Base-by-base conservation (phyloP, 2,888 invertebrate species). In the Arctia plantaginis region DNA sequence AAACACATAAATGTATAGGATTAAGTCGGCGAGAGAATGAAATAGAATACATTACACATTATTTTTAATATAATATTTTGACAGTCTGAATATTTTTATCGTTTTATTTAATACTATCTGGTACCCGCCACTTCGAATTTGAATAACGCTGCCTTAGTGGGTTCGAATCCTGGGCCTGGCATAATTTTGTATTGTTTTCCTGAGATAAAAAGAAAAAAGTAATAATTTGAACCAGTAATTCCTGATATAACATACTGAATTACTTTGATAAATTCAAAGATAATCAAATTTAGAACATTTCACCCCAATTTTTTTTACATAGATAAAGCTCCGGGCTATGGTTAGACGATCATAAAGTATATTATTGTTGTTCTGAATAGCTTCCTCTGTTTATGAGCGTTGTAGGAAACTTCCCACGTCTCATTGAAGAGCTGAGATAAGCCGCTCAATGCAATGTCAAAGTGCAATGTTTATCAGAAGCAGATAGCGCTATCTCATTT, bases 401-500 rank as follows among this genome's bases (percentile, higher is more conserved):
- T 44, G 65, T 83, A 80, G 81, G 83, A 85, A 87, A 84, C 77
- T 82, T 82, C 76, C 84, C 72, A 76, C 73, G 77, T 77, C 85
- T 77, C 75, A 83, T 79, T 81, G 85, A 81, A 83, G 84, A 82
- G 77, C 51, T 41, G 77, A 82, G 89, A 92, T 92, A 92, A 87
- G 85, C 78, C 80, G 76, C 27, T 79, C 82, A 77, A 81, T 79
- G 76, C 78, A 85, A 85, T 88, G 92, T 88, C 90, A 92, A 89
- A 92, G 92, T 80, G 78, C 86, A 86, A 69, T 33, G 18, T 71
- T 80, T 87, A 85, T 87, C 87, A 35, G 33, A 27, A 41, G 7
- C 44, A 76, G 80, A 86, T 84, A 86, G 13, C 44, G 66, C 62
- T 84, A 84, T 82, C 84, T 65, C 47, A 41, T 74, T 73, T 83